A percentile compares a stretch with the other conserved stretches of the same genome.
Evolutionary conservation across 1,140 invertebrate genomes (phyloP).

Genomic region (Rhynchophorus ferrugineus): DNA sequence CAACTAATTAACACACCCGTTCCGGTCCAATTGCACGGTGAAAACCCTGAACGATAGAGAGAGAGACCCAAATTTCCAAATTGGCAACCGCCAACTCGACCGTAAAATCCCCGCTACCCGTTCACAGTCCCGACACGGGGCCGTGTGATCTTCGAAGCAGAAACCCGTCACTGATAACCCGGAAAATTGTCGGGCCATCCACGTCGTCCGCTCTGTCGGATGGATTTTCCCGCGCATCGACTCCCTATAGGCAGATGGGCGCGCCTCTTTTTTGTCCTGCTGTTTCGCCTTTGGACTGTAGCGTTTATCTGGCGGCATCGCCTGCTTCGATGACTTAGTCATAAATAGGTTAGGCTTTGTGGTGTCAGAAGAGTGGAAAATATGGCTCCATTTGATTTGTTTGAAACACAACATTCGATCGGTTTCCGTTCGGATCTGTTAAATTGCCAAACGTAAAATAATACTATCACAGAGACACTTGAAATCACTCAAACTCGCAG

Average conservation of each 20-base stretch:
- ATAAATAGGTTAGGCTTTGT: conserved; percentile 18
- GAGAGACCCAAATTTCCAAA: too few relatives aligned
- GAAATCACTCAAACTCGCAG: too few relatives aligned
- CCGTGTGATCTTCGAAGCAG: conserved; percentile 14
- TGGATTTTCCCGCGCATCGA: conserved; percentile 7
- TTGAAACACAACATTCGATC: background rate
- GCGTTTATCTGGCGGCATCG: conserved; percentile 1
- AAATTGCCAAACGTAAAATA: too few relatives aligned
- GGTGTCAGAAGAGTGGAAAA: conserved; percentile 7
- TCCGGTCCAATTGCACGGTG: too few relatives aligned
- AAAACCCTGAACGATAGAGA: too few relatives aligned
- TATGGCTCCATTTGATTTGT: background rate
- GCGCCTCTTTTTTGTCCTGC: conserved; percentile 7
- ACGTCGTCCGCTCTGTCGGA: conserved; percentile 15
- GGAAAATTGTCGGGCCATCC: conserved; percentile 14
- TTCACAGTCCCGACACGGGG: too few relatives aligned
- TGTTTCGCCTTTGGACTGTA: conserved; percentile 3
- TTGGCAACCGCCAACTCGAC: too few relatives aligned
- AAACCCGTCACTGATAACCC: conserved; percentile 14
- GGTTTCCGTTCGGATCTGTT: too few relatives aligned
- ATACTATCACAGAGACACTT: too few relatives aligned
- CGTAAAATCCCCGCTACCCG: too few relatives aligned
- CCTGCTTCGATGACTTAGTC: conserved; percentile 16
- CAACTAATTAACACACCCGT: too few relatives aligned
- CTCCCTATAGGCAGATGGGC: background rate